Evolutionary conservation across 2,113 vertebrate species (phyloP).

Genomic region (Eira barbara): DNA sequence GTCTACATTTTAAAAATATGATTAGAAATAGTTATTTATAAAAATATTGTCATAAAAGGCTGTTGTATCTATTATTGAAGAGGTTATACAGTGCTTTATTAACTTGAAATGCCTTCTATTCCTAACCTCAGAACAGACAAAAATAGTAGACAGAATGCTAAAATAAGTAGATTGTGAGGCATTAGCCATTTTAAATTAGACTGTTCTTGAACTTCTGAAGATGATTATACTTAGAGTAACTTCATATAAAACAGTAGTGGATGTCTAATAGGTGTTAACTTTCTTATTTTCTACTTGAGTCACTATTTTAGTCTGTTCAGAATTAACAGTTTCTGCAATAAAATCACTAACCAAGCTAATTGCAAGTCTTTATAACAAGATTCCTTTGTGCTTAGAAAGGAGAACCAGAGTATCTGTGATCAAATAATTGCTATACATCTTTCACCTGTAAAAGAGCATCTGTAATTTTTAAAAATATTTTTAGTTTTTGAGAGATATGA

Average conservation of each 20-base stretch:
- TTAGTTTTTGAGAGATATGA: constrained; percentile 39
- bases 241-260: neutral
- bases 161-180: neutral
- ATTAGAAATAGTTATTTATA: constrained; percentile 8
- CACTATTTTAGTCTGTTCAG: constrained; percentile 70
- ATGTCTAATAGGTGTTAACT: neutral
- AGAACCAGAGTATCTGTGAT: neutral
- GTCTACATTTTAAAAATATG: neutral
- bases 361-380: neutral
- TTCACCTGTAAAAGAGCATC: neutral
- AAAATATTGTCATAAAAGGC: neutral
- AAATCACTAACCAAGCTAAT: constrained; percentile 22
- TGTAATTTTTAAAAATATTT: neutral
- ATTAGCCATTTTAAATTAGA: neutral
- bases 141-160: constrained; percentile 44
- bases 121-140: constrained; percentile 56
- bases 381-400: constrained; percentile 48
- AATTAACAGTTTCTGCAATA: constrained; percentile 10
- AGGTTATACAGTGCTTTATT: neutral
- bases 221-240: neutral
- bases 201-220: constrained; percentile 4
- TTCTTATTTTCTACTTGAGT: neutral
- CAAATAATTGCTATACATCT: neutral
- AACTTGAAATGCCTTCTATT: constrained; percentile 43
- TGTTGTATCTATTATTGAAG: neutral